A percentile compares a stretch with the other conserved stretches of the same genome.
phyloP scores from a whole-genome alignment of 2,888 invertebrate genomes.

The Panorpa germanica region DNA sequence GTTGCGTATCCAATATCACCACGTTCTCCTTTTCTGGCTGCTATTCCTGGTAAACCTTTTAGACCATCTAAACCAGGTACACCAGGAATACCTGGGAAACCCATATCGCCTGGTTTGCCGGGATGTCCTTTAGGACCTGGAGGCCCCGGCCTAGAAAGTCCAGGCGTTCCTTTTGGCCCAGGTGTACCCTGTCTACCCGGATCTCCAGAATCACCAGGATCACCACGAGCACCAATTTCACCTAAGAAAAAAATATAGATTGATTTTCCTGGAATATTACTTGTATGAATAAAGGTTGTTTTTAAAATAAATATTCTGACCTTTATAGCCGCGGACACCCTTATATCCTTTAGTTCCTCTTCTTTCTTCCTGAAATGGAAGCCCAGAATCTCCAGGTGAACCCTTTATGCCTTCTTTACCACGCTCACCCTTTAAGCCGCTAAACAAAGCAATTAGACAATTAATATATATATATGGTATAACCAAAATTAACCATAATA shows the following conservation, averaged over 20 bases:
- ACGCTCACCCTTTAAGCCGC: conserved; percentile 16
- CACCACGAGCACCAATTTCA: conserved; percentile 26
- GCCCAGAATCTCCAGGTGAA: conserved; percentile 22
- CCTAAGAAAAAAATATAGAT: too few relatives aligned
- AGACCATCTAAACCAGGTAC: conserved; percentile 21
- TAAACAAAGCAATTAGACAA: neutral
- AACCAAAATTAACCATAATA: neutral
- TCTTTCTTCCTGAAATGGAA: conserved; percentile 34
- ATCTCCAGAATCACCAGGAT: conserved; percentile 20
- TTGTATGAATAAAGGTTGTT: too few relatives aligned
- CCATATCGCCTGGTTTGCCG: conserved; percentile 42
- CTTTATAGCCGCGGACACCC: conserved; percentile 27
- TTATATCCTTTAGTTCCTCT: conserved; percentile 28
- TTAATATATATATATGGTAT: neutral
- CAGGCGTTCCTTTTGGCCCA: conserved; percentile 23
- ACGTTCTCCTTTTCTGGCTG: conserved; percentile 22
- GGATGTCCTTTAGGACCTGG: conserved; percentile 44
- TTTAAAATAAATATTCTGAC: too few relatives aligned
- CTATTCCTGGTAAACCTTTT: conserved; percentile 20
- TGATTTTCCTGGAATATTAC: too few relatives aligned
- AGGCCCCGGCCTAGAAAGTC: conserved; percentile 27
- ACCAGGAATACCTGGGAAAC: conserved; percentile 29
- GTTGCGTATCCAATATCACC: conserved; percentile 23
- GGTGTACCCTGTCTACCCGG: neutral
- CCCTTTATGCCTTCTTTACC: conserved; percentile 26